Evolutionary conservation across 2,888 invertebrate species (phyloP).

Genomic region (Caenorhabditis parvicauda): DNA sequence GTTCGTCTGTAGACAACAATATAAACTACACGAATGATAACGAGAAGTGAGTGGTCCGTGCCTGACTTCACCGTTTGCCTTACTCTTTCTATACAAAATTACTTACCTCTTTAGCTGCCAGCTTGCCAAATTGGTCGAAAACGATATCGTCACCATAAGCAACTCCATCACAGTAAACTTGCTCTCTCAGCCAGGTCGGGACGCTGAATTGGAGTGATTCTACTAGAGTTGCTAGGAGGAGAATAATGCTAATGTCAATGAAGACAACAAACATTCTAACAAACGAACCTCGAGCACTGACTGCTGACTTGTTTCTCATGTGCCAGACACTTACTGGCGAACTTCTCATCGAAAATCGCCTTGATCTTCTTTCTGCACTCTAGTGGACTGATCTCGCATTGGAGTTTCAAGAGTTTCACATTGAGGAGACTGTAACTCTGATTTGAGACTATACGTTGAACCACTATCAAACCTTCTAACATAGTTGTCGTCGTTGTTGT

Average conservation of each 20-base stretch:
- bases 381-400: conserved; percentile 19
- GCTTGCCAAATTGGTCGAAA: conserved; percentile 17
- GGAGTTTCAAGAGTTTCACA: conserved; percentile 13
- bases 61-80: too few relatives aligned
- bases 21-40: neutral
- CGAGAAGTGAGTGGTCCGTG: too few relatives aligned
- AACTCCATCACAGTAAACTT: conserved; percentile 42
- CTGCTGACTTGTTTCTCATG: conserved; percentile 24
- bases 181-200: conserved; percentile 26
- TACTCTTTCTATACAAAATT: neutral
- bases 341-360: conserved; percentile 12
- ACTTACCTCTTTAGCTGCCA: conserved; percentile 21
- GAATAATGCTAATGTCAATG: too few relatives aligned
- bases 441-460: too few relatives aligned
- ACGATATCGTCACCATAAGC: conserved; percentile 32
- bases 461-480: conserved; percentile 1
- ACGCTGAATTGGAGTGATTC: conserved; percentile 24
- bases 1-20: conserved; percentile 5
- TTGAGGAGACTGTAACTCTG: conserved; percentile 7
- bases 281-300: conserved; percentile 27
- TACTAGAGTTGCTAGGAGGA: too few relatives aligned
- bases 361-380: conserved; percentile 15
- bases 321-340: conserved; percentile 14
- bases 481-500: conserved; percentile 9
- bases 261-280: neutral